phyloP scores from a whole-genome alignment of 2,113 vertebrate genomes.

The Phrynosoma platyrhinos region DNA sequence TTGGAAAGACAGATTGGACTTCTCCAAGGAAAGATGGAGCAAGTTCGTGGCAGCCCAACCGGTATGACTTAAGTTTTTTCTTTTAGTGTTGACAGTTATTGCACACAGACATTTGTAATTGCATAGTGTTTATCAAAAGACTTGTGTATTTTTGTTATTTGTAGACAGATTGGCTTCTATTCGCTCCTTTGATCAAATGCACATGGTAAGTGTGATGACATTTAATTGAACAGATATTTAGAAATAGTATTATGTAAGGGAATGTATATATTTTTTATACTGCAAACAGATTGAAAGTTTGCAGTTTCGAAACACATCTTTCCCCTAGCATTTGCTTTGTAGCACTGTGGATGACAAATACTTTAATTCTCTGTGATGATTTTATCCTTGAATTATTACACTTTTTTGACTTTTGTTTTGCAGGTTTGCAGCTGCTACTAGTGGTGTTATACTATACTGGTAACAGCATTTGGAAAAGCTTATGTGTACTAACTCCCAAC shows the following conservation, averaged over 20 bases:
- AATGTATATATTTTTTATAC: neutral
- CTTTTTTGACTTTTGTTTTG: neutral
- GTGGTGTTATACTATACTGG: no score
- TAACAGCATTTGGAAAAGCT: neutral
- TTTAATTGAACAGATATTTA: constrained; percentile 29
- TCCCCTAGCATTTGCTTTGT: neutral
- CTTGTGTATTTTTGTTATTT: constrained; percentile 61
- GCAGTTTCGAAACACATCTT: neutral
- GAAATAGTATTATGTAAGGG: constrained; percentile 11
- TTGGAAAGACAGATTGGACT: constrained; percentile 84
- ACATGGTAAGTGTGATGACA: constrained; percentile 79
- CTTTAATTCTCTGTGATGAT: neutral
- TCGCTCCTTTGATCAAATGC: constrained; percentile 85
- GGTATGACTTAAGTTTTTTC: constrained; percentile 72
- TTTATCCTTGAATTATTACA: neutral
- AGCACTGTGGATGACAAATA: neutral
- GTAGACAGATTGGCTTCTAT: constrained; percentile 87
- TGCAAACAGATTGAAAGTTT: neutral
- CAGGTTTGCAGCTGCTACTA: neutral
- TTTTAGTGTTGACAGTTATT: neutral
- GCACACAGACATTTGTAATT: neutral
- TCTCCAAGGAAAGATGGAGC: constrained; percentile 81
- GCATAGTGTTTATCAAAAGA: neutral
- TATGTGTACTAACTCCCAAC: neutral
- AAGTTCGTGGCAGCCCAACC: constrained; percentile 80